Percentiles rank a stretch among this genome's conserved stretches.
Conservation (phyloP, 2,888 invertebrate genomes). For the Chromoteleia sp. region DNA sequence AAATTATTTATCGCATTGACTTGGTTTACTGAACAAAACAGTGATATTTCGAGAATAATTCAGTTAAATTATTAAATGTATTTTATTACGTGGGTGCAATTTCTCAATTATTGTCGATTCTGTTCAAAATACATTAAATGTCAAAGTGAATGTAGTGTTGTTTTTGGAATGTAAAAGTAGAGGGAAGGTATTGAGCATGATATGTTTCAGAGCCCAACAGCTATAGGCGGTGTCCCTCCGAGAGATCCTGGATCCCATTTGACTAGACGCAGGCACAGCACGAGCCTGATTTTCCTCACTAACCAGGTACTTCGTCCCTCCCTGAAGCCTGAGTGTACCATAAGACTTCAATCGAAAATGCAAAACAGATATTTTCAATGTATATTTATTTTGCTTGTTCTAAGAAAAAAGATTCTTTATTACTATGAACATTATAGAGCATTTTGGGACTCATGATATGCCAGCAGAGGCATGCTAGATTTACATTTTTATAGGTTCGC, state of each 20-base stretch:
- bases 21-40: too few relatives aligned
- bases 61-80: neutral
- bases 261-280: slow-evolving; percentile 91
- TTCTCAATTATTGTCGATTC: neutral
- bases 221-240: slow-evolving; percentile 83
- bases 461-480: slow-evolving; percentile 64
- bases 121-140: neutral
- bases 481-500: slow-evolving; percentile 48
- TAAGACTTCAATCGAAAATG: slow-evolving; percentile 56
- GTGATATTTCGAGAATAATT: neutral
- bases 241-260: slow-evolving; percentile 87
- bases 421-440: slow-evolving; percentile 51
- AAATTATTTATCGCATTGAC: too few relatives aligned
- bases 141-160: slow-evolving; percentile 27
- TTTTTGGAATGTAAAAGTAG: slow-evolving; percentile 57
- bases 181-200: slow-evolving; percentile 79
- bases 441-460: slow-evolving; percentile 64
- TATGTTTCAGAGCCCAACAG: slow-evolving; percentile 87
- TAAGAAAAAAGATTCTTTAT: slow-evolving; percentile 33
- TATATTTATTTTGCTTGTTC: slow-evolving; percentile 49
- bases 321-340: slow-evolving; percentile 72
- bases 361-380: slow-evolving; percentile 55
- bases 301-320: slow-evolving; percentile 86
- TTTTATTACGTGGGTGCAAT: neutral
- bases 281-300: slow-evolving; percentile 88